Evolutionary conservation across 2,888 invertebrate genomes (phyloP).

Genomic region (Argynnis bischoffii): DNA sequence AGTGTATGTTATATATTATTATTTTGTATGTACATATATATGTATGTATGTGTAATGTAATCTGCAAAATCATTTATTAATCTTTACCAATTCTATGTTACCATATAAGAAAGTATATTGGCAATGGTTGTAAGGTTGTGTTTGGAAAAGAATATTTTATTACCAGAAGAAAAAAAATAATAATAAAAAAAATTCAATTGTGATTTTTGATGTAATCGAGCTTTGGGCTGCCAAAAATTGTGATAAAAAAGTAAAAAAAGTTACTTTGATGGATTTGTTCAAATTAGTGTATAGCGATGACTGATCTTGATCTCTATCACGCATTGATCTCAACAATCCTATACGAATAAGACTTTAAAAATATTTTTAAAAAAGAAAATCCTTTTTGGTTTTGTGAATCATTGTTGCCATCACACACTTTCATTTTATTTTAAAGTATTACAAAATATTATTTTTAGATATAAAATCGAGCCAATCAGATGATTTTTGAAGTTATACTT

Average conservation of each 20-base stretch:
- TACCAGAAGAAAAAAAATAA: not conserved
- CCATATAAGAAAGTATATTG: constrained; percentile 32
- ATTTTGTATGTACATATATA: not conserved
- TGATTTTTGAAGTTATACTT: no score
- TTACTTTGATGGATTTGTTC: not conserved
- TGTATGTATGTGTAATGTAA: not conserved
- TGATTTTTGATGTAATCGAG: constrained; percentile 34
- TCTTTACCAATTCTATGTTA: constrained; percentile 32
- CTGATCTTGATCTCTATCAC: constrained; percentile 74
- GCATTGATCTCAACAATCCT: constrained; percentile 71
- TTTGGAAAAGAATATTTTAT: constrained; percentile 28
- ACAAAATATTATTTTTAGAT: not conserved
- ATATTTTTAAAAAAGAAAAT: constrained; percentile 42
- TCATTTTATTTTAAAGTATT: not conserved
- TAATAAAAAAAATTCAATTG: constrained; percentile 8
- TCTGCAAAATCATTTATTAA: not conserved
- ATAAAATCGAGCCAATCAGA: no score
- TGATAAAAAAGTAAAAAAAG: constrained; percentile 37
- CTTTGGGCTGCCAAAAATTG: constrained; percentile 52
- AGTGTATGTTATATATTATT: not conserved
- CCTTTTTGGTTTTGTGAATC: constrained; percentile 35
- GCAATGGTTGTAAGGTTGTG: constrained; percentile 37
- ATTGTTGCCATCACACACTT: constrained; percentile 49
- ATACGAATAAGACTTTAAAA: constrained; percentile 39
- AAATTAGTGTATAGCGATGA: constrained; percentile 48